phyloP scores from a whole-genome alignment of 53 echinoderm and acorn worm species.

The Henricia sp. region DNA sequence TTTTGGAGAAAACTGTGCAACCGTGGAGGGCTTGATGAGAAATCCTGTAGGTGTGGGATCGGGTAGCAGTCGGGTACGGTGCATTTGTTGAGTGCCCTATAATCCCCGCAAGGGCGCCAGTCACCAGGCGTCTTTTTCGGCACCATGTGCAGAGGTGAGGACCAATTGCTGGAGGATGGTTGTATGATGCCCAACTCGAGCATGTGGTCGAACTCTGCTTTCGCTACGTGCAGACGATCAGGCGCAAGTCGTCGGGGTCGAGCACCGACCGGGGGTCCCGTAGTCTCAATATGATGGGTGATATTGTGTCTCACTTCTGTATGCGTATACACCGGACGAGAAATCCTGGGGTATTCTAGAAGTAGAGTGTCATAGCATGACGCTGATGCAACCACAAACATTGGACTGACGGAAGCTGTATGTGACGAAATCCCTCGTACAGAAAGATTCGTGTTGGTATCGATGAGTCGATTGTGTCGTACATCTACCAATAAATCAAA shows the following conservation, averaged over 20 bases:
- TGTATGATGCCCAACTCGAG: too few relatives aligned
- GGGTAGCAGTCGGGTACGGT: conserved; percentile 57
- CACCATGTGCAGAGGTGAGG: too few relatives aligned
- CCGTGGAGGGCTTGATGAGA: conserved; percentile 43
- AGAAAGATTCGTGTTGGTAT: background rate
- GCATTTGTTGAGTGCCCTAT: conserved; percentile 36
- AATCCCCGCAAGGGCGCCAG: too few relatives aligned
- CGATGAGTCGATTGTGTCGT: background rate
- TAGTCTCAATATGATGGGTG: too few relatives aligned
- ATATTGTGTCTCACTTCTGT: background rate
- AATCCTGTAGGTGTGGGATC: too few relatives aligned
- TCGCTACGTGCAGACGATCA: conserved; percentile 37
- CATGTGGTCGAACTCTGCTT: too few relatives aligned
- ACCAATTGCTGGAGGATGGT: conserved; percentile 58
- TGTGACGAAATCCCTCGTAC: background rate
- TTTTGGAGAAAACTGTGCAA: conserved; percentile 43
- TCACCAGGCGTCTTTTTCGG: too few relatives aligned
- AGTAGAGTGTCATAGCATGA: conserved; percentile 9
- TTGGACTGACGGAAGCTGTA: background rate
- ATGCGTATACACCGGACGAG: background rate
- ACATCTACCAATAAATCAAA: background rate
- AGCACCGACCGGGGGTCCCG: conserved; percentile 26
- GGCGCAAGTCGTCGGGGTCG: conserved; percentile 32
- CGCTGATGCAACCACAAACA: background rate
- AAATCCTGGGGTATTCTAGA: background rate